Evolutionary conservation across 1,140 invertebrate genomes (phyloP), one percentile per base, ranked within the genome.

Genomic region (Epicauta chinensis): DNA sequence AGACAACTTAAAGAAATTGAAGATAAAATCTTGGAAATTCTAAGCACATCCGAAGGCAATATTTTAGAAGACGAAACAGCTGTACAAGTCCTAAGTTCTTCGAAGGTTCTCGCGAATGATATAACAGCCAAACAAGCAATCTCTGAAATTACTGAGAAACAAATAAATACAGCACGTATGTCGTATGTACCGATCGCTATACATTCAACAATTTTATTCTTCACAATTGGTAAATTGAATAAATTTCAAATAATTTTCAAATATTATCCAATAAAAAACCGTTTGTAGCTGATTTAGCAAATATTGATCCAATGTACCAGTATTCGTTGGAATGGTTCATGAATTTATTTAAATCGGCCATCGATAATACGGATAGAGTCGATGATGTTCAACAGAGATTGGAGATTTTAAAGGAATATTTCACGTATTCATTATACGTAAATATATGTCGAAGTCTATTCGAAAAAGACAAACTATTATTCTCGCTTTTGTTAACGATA

Each of bases 261-360:
- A n/a, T n/a, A n/a, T 23, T 23, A 7, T 23, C 7, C 4, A 23
- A 23, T 23, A 23, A 23, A 2, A 23, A 1, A 95, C n/a, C n/a
- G n/a, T n/a, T 66, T 93, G 91, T 15, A 13, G 89, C 89, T 2
- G 91, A 96, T 74, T 72, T 97, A 41, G 86, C 90, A 6, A 93
- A 91, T 61, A 86, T 97, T 35, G 91, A 97, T 74, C 92, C 92
- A 1, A 97, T 97, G 93, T 97, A 97, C 71, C 93, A 97, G 68
- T 97, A 86, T 67, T 89, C 87, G 0, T 73, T 95, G 7, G 78
- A 77, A n/a, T 97, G 93, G 93, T 97, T 93, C 68, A 92, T 96
- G 35, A 91, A 90, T 71, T 75, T 95, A 0, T 97, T 93, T 66
- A 77, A n/a, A 34, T n/a, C 10, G 10, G 91, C 91, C 1, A 93